Evolutionary conservation across 1,140 invertebrate species (phyloP).

Genomic region (Hestina assimilis): DNA sequence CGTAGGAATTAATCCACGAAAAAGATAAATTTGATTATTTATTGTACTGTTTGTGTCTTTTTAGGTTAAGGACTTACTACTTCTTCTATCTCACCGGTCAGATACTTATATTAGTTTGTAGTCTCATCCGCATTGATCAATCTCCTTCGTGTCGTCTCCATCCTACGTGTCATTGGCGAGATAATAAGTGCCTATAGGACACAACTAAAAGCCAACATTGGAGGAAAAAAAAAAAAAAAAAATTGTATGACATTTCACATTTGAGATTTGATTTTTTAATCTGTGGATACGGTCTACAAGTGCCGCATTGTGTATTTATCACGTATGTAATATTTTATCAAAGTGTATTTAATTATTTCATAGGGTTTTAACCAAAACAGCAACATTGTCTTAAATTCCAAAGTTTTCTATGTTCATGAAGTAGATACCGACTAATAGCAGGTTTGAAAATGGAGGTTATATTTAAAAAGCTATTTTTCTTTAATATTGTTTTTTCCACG

Average conservation of each 20-base stretch:
- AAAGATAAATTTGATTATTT: no score
- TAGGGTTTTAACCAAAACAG: not conserved
- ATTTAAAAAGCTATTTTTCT: not conserved
- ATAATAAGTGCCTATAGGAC: no score
- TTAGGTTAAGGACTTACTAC: no score
- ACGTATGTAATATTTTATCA: not conserved
- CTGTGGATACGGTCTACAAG: not conserved
- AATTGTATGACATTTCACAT: not conserved
- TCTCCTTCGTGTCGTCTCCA: no score
- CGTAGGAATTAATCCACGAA: no score
- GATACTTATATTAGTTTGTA: no score
- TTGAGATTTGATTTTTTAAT: not conserved
- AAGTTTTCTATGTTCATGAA: not conserved
- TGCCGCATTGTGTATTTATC: slow-evolving; percentile 1
- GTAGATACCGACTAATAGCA: not conserved
- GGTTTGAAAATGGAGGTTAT: slow-evolving; percentile 2
- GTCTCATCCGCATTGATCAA: no score
- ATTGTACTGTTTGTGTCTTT: no score
- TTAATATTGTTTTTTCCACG: not conserved
- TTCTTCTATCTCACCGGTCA: no score
- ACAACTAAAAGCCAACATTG: no score
- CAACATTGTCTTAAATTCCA: not conserved
- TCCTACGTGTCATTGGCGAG: no score
- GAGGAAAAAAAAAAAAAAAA: no score
- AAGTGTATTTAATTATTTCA: not conserved